These are phyloP conservation scores for Lophochroa leadbeateri DNA, from an alignment of 2,113 vertebrate species.

Conservation along the genomic window DNA sequence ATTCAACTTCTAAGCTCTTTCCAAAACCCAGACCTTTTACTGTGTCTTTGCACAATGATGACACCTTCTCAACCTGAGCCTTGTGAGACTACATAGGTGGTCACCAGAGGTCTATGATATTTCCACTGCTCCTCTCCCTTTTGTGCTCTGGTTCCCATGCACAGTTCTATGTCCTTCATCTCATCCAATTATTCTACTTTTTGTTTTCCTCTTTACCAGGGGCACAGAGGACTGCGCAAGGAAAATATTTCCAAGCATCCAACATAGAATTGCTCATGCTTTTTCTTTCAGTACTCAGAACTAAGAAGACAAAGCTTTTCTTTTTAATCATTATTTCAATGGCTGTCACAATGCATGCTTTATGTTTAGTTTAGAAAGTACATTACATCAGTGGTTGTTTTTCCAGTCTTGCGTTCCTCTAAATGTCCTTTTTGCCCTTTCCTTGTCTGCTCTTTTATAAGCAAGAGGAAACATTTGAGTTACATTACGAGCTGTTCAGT, in stretches of 20 bases:
- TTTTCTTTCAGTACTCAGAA: conserved; percentile 19
- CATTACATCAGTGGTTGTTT: conserved; percentile 58
- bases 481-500: conserved; percentile 46
- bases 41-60: neutral
- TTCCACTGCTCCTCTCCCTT: neutral
- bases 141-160: neutral
- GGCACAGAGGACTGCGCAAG: neutral
- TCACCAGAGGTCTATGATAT: neutral
- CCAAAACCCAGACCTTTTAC: neutral
- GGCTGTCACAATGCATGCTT: neutral
- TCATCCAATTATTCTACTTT: neutral
- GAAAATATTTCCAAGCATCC: neutral
- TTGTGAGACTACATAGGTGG: neutral
- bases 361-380: conserved; percentile 48
- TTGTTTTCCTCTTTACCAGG: neutral
- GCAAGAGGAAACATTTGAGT: conserved; percentile 50
- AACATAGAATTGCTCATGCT: neutral
- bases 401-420: conserved; percentile 12
- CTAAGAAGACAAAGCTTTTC: neutral
- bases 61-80: neutral
- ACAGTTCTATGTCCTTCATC: neutral
- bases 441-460: conserved; percentile 58
- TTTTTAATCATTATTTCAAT: conserved; percentile 15
- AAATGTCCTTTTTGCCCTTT: conserved; percentile 52
- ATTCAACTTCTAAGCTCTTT: neutral